Conservation (phyloP, 2,888 invertebrate species). For the Drosophila emarginata region DNA sequence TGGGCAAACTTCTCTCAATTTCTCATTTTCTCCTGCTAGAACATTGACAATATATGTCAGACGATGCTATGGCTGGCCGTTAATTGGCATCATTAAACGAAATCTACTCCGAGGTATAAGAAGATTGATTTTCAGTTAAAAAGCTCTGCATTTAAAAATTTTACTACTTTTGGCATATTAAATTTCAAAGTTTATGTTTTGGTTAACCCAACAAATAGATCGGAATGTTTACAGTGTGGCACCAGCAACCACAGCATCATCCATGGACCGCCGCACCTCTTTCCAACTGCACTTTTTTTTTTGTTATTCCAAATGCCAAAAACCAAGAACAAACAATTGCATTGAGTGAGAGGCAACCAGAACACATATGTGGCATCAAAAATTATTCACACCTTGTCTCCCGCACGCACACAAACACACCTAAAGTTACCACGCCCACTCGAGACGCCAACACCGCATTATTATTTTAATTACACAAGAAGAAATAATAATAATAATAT, state of each 20-base stretch:
- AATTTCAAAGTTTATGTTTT: too few relatives aligned
- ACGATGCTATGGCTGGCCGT: neutral
- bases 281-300: neutral
- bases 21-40: neutral
- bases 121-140: too few relatives aligned
- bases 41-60: neutral
- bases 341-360: neutral
- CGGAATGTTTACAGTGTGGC: neutral
- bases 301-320: neutral
- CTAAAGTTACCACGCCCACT: conserved; percentile 54
- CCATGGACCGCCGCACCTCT: neutral
- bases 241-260: neutral
- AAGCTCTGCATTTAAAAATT: too few relatives aligned
- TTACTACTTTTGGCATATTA: too few relatives aligned
- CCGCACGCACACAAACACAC: neutral
- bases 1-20: neutral
- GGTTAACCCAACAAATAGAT: neutral
- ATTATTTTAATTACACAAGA: conserved; percentile 70
- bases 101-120: too few relatives aligned
- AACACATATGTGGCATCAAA: conserved; percentile 62
- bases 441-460: conserved; percentile 58
- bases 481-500: conserved; percentile 27
- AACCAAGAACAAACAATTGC: conserved; percentile 16
- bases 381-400: conserved; percentile 68
- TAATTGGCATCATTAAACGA: conserved; percentile 1